A percentile compares a stretch with the other conserved stretches of the same genome.
Evolutionary conservation across 2,113 vertebrate species (phyloP).

Genomic region (Monopterus albus): DNA sequence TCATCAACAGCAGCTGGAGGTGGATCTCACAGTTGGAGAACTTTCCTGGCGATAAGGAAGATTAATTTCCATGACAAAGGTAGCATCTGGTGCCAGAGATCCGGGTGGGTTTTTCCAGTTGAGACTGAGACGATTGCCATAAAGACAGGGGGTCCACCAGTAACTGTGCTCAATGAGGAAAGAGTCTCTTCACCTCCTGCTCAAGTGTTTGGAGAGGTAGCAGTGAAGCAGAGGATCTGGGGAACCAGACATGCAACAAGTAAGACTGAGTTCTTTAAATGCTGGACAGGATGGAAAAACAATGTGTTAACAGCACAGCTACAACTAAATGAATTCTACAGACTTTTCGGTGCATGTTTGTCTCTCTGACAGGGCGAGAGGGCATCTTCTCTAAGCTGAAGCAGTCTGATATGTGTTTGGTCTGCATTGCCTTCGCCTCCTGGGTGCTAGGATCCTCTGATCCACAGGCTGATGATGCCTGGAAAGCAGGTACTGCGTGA

Average conservation of each 20-base stretch:
- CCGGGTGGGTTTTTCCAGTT: constrained; percentile 55
- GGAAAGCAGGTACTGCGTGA: constrained; percentile 90
- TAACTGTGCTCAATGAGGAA: constrained; percentile 4
- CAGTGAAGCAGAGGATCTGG: constrained; percentile 45
- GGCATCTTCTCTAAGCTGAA: constrained; percentile 71
- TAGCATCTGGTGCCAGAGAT: constrained; percentile 58
- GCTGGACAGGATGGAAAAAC: not conserved
- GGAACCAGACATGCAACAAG: constrained; percentile 55
- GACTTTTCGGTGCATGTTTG: not conserved
- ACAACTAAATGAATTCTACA: not conserved
- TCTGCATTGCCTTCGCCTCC: constrained; percentile 94
- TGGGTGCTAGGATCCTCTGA: constrained; percentile 93
- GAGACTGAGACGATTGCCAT: constrained; percentile 3
- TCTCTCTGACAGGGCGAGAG: constrained; percentile 67
- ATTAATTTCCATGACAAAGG: constrained; percentile 63
- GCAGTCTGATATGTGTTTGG: constrained; percentile 92
- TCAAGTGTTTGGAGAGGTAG: constrained; percentile 40
- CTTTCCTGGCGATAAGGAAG: constrained; percentile 58
- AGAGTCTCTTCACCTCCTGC: not conserved
- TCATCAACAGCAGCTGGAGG: constrained; percentile 71
- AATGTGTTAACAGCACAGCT: not conserved
- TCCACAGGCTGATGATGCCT: constrained; percentile 88
- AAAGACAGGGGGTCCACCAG: constrained; percentile 18
- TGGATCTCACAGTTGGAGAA: constrained; percentile 62
- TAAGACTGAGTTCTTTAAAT: constrained; percentile 60